Evolutionary conservation across 2,888 invertebrate species (phyloP).

Genomic region (Drosophila fulvimacula): DNA sequence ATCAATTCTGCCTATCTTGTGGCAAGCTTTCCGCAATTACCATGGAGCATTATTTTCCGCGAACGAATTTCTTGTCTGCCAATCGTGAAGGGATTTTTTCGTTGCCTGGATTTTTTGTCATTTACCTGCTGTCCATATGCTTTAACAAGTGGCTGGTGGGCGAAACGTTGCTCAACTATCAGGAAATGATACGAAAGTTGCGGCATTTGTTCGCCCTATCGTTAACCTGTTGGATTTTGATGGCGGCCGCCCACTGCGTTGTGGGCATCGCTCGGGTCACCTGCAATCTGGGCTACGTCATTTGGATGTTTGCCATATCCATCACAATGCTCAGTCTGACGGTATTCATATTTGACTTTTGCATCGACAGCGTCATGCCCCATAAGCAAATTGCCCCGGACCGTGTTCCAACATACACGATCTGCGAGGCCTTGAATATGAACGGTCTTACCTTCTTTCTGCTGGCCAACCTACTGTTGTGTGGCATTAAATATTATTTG

Average conservation of each 20-base stretch:
- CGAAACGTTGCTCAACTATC: background rate
- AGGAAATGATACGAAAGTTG: constrained; percentile 1
- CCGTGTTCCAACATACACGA: background rate
- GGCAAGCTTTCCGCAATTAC: background rate
- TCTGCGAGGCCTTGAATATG: constrained; percentile 9
- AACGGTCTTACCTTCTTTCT: background rate
- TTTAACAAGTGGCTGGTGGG: background rate
- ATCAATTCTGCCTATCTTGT: background rate
- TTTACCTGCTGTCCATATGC: constrained; percentile 1
- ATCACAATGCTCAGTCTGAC: background rate
- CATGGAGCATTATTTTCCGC: constrained; percentile 1
- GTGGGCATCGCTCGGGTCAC: constrained; percentile 2
- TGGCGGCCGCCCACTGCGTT: background rate
- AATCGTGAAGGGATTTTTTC: constrained; percentile 2
- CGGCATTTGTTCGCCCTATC: background rate
- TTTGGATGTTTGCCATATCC: constrained; percentile 2
- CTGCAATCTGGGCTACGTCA: constrained; percentile 3
- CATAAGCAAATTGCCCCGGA: background rate
- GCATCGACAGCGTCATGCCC: background rate
- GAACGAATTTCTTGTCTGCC: background rate
- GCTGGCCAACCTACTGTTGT: background rate
- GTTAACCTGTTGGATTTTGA: background rate
- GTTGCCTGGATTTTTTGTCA: background rate
- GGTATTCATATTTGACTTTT: background rate
- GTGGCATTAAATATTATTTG: constrained; percentile 3